A percentile compares a stretch with the other conserved stretches of the same genome.
Evolutionary conservation across 2,888 invertebrate genomes (phyloP).

Genomic region (Trisateles emortualis): DNA sequence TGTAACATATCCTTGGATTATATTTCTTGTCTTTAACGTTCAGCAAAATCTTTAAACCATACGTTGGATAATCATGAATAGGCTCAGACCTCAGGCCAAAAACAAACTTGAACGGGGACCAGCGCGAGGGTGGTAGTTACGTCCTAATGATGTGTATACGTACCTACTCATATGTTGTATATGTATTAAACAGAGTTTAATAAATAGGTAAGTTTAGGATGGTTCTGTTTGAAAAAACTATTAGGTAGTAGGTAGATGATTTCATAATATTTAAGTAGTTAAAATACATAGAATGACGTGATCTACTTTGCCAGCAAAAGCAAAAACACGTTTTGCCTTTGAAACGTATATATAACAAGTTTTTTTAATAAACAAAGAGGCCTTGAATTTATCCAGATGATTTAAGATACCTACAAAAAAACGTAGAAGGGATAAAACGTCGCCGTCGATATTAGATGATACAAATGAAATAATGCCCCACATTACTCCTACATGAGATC

Average conservation of each 20-base stretch:
- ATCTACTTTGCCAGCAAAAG: not conserved
- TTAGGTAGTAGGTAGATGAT: no score
- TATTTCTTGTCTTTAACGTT: not conserved
- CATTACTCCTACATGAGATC: conserved; percentile 55
- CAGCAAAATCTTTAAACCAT: not conserved
- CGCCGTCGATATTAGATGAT: conserved; percentile 25
- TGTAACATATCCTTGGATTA: not conserved
- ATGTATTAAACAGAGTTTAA: no score
- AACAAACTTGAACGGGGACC: no score
- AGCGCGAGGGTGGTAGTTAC: no score
- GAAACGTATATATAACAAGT: not conserved
- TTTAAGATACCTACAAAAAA: no score
- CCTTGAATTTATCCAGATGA: not conserved
- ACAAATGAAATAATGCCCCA: conserved; percentile 53
- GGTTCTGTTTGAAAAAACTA: no score
- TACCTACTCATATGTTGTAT: no score
- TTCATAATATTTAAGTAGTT: no score
- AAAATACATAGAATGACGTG: not conserved
- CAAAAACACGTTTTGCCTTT: not conserved
- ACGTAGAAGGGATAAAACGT: no score
- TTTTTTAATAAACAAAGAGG: not conserved
- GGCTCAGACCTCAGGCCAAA: not conserved
- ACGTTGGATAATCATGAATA: no score
- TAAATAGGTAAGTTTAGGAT: no score
- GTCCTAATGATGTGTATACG: no score